Conservation (phyloP, 2,113 vertebrate genomes). For the Hypocryptadius cinnamomeus region DNA sequence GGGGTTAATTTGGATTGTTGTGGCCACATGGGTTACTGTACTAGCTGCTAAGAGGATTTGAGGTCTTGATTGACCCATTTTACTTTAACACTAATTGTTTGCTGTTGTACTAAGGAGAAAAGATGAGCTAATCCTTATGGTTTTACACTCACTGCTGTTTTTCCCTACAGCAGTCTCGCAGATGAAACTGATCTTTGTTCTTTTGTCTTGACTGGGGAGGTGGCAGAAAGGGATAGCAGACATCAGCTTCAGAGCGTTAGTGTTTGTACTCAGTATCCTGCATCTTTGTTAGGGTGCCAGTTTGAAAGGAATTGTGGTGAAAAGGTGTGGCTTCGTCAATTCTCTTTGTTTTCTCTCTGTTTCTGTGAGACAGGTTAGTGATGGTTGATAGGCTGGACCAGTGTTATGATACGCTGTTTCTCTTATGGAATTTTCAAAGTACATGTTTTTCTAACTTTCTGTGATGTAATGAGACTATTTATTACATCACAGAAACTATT, state of each 20-base stretch:
- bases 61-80: slow-evolving; percentile 51
- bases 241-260: neutral
- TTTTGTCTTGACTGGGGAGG: neutral
- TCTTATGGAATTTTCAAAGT: neutral
- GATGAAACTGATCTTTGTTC: slow-evolving; percentile 23
- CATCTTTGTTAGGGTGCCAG: neutral
- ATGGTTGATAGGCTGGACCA: neutral
- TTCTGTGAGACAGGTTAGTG: neutral
- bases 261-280: neutral
- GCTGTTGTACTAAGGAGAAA: neutral
- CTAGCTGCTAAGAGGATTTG: slow-evolving; percentile 47
- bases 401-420: neutral
- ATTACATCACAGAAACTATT: neutral
- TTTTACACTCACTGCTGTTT: neutral
- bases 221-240: neutral
- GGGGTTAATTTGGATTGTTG: slow-evolving; percentile 37
- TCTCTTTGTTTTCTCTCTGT: slow-evolving; percentile 10
- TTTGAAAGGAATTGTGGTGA: neutral
- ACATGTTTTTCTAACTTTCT: neutral
- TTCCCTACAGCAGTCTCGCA: neutral
- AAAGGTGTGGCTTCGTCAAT: neutral
- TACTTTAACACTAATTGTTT: slow-evolving; percentile 44
- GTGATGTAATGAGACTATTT: neutral
- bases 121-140: slow-evolving; percentile 13
- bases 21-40: slow-evolving; percentile 6